These are phyloP conservation scores for Penelope pileata DNA, from an alignment of 2,113 vertebrate genomes.

Conservation along the genomic window DNA sequence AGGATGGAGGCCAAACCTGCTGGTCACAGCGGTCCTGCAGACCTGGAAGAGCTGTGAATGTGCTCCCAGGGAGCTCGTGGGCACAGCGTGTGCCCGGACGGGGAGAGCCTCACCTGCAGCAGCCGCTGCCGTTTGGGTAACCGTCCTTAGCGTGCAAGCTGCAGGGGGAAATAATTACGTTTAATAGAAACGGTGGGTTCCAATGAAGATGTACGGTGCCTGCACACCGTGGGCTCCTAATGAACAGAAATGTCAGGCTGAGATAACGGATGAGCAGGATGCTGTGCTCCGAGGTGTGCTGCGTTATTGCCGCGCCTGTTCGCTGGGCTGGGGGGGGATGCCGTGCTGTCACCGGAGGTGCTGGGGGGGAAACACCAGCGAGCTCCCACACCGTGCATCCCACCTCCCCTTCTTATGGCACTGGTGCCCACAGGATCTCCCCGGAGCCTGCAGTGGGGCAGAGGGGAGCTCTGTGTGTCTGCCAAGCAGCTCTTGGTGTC, in stretches of 20 bases:
- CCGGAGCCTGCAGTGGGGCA: not conserved
- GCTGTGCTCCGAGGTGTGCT: not conserved
- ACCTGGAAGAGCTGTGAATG: not conserved
- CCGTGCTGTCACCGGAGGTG: not conserved
- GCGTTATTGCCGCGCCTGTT: not conserved
- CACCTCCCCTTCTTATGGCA: not conserved
- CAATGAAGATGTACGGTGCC: conserved; percentile 13
- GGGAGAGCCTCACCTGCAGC: not conserved
- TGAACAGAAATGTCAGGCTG: conserved; percentile 44
- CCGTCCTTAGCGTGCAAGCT: not conserved
- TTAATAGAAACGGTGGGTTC: conserved; percentile 6
- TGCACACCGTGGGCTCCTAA: conserved; percentile 30
- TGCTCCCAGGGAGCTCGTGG: not conserved
- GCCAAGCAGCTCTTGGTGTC: not conserved
- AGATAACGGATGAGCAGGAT: conserved; percentile 36
- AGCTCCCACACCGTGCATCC: not conserved
- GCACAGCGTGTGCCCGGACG: fast-evolving
- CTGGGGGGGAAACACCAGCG: not conserved
- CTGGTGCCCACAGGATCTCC: fast-evolving
- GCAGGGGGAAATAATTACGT: conserved; percentile 41
- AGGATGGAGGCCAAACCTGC: not conserved
- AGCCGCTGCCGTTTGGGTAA: not conserved
- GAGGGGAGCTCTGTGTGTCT: not conserved
- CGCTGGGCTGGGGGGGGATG: not conserved
- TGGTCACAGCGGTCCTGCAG: not conserved